Evolutionary conservation across 2,888 invertebrate genomes (phyloP).

Genomic region (Lissocephala sabroskyi): DNA sequence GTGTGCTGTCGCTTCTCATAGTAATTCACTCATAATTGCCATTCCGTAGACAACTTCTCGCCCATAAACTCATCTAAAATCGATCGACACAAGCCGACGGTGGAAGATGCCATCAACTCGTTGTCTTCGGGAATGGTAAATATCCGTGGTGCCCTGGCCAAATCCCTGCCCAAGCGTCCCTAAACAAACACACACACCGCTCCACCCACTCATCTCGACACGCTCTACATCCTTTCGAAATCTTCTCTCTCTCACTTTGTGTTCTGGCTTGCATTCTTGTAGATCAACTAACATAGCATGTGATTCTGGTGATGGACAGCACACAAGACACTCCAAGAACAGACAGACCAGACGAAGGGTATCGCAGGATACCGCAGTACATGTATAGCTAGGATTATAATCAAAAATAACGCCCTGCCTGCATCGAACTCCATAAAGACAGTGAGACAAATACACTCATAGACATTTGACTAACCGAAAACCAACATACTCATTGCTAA

Average conservation of each 20-base stretch:
- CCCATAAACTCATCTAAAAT: slow-evolving; percentile 72
- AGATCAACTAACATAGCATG: slow-evolving; percentile 63
- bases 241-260: slow-evolving; percentile 6
- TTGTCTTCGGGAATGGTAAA: slow-evolving; percentile 89
- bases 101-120: slow-evolving; percentile 84
- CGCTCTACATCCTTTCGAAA: slow-evolving; percentile 14
- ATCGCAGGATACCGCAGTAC: slow-evolving; percentile 21
- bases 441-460: too few species aligned
- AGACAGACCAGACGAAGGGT: slow-evolving; percentile 1
- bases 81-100: slow-evolving; percentile 75
- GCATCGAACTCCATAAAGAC: too few species aligned
- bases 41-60: slow-evolving; percentile 73
- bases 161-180: slow-evolving; percentile 13
- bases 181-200: background rate
- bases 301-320: slow-evolving; percentile 30
- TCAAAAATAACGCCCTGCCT: too few species aligned
- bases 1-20: slow-evolving; percentile 13
- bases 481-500: too few species aligned
- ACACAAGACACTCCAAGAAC: slow-evolving; percentile 32
- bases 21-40: slow-evolving; percentile 10
- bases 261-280: slow-evolving; percentile 28
- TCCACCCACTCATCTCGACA: slow-evolving; percentile 12
- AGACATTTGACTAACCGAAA: too few species aligned
- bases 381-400: slow-evolving; percentile 10
- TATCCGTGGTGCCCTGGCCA: slow-evolving; percentile 34